phyloP scores from a whole-genome alignment of 2,888 invertebrate species.

The Beris morrisii region DNA sequence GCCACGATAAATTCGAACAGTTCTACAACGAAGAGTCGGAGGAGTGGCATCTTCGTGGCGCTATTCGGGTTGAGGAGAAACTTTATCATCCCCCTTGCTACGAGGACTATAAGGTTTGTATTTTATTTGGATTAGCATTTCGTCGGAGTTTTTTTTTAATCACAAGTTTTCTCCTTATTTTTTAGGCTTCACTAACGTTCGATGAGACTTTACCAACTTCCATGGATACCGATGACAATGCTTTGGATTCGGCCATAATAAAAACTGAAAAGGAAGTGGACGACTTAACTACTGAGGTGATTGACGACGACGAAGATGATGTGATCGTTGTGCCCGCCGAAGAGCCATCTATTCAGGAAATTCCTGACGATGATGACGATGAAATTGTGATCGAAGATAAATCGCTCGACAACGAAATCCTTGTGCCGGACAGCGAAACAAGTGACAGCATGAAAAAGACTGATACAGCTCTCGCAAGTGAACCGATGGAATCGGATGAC shows the following conservation, averaged over 20 bases:
- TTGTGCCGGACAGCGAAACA: conserved; percentile 21
- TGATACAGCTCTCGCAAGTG: conserved; percentile 2
- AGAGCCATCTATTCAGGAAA: conserved; percentile 65
- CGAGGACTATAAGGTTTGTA: conserved; percentile 76
- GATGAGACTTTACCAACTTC: conserved; percentile 39
- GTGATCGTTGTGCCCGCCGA: conserved; percentile 70
- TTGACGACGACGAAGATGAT: conserved; percentile 70
- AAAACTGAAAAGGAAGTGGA: conserved; percentile 45
- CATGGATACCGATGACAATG: conserved; percentile 48
- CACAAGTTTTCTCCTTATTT: no score
- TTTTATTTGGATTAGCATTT: not conserved
- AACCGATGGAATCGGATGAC: conserved; percentile 53
- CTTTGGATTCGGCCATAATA: conserved; percentile 48
- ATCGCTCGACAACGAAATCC: conserved; percentile 22
- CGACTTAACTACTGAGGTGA: conserved; percentile 40
- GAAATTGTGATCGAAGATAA: conserved; percentile 50
- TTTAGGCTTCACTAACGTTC: conserved; percentile 49
- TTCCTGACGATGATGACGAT: conserved; percentile 63
- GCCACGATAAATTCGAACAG: conserved; percentile 90
- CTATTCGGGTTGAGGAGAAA: conserved; percentile 72
- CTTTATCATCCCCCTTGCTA: conserved; percentile 90
- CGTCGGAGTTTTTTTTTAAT: no score
- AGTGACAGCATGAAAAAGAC: not conserved
- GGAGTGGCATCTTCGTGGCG: conserved; percentile 92
- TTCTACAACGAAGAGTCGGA: conserved; percentile 97